Conservation (phyloP, 37 sponge, comb jelly and placozoan species). For the Geodia barretti region DNA sequence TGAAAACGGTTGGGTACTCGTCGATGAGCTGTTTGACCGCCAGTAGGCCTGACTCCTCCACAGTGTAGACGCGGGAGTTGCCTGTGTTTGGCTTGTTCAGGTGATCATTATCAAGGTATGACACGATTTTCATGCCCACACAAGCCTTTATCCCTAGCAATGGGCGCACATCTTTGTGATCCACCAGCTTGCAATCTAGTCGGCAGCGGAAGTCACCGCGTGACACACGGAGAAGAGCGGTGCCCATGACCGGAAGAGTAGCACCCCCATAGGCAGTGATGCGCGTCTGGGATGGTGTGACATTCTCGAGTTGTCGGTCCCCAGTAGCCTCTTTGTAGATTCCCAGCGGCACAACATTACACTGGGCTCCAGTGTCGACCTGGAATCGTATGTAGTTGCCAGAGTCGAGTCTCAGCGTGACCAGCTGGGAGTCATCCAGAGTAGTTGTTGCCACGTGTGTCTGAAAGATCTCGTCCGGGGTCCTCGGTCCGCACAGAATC, state of each 20-base stretch:
- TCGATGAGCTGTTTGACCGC: conserved; percentile 4
- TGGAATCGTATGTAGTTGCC: conserved; percentile 41
- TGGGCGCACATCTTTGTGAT: conserved; percentile 5
- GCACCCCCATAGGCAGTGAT: conserved; percentile 38
- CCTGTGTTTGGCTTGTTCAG: conserved; percentile 19
- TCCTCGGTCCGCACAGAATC: too few species aligned
- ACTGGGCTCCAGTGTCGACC: conserved; percentile 50
- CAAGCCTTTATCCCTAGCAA: conserved; percentile 27
- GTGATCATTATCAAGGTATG: conserved; percentile 36
- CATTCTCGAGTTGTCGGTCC: conserved; percentile 3
- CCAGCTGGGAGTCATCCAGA: conserved; percentile 43
- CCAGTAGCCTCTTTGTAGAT: conserved; percentile 40
- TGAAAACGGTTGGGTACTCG: conserved; percentile 8
- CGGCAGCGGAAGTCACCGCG: conserved; percentile 6
- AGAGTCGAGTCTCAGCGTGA: conserved; percentile 36
- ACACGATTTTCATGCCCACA: conserved; percentile 22
- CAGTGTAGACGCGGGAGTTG: not conserved
- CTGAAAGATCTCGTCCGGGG: conserved; percentile 16
- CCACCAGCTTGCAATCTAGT: conserved; percentile 25
- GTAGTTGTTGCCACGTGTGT: not conserved
- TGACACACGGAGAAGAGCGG: not conserved
- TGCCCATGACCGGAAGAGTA: conserved; percentile 40
- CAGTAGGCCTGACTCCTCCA: not conserved
- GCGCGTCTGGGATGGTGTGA: not conserved
- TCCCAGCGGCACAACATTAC: conserved; percentile 30